Conservation (phyloP, 2,797 vertebrate genomes). For the Argyrosomus regius region DNA sequence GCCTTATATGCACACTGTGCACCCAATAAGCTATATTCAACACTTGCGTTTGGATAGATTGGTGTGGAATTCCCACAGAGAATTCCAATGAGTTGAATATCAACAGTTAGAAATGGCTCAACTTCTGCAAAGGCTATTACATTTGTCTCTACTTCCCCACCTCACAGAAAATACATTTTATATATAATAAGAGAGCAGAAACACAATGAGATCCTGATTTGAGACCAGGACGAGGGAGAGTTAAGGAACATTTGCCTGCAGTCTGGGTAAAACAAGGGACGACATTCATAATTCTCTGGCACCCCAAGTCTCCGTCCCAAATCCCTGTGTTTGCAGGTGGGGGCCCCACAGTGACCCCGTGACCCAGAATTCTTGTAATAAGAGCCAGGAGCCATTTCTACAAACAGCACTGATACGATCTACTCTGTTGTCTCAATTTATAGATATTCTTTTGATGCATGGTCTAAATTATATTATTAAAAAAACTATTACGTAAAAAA, state of each 20-base stretch:
- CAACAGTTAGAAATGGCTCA: conserved; percentile 33
- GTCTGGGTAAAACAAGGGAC: conserved; percentile 61
- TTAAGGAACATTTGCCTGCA: conserved; percentile 35
- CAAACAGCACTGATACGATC: conserved; percentile 10
- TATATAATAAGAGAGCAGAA: not conserved
- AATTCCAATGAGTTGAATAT: conserved; percentile 39
- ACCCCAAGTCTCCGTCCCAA: conserved; percentile 46
- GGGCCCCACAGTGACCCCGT: conserved; percentile 68
- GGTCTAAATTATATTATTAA: not conserved
- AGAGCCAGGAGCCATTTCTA: conserved; percentile 44
- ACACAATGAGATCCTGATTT: conserved; percentile 31
- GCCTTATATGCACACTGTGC: conserved; percentile 47
- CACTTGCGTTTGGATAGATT: conserved; percentile 18
- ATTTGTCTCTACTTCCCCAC: not conserved
- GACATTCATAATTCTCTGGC: conserved; percentile 66
- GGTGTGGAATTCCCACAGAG: conserved; percentile 25
- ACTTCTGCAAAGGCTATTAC: conserved; percentile 25
- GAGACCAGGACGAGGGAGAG: conserved; percentile 20
- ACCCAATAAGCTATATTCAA: conserved; percentile 43
- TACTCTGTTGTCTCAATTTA: conserved; percentile 31
- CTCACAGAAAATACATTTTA: conserved; percentile 17
- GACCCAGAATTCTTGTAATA: conserved; percentile 62
- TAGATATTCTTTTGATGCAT: not conserved
- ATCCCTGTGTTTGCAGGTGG: conserved; percentile 66
- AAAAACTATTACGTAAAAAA: not conserved